Evolutionary conservation across 2,797 vertebrate genomes (phyloP), one percentile per base, ranked within the genome.

Genomic region (Micropoecilia bifurca): DNA sequence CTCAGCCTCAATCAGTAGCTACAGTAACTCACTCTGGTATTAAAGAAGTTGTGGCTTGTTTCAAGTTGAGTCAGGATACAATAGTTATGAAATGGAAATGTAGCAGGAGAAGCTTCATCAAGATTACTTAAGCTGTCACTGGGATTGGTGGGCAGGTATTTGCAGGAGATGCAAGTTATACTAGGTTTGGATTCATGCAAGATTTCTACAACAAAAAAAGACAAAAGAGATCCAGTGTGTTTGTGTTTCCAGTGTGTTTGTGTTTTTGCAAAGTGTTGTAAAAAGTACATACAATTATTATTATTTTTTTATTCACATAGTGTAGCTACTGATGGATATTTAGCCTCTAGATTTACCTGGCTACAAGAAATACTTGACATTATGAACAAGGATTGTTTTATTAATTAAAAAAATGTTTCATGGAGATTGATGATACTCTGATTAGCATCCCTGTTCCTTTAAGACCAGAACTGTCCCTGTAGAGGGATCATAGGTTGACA

Each of bases 31-130:
- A n/a, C 39, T 69, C 12, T 6, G 39, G 39, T 25, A 10, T 2
- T 69, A 69, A 6, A 43, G 39, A 43, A 43, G 66, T n/a, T 69
- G 22, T 69, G 66, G 66, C 39, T 69, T 43, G 66, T 69, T 69
- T 69, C 25, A 43, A 43, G 39, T 69, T 69, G 66, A 69, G 10
- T n/a, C 39, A 69, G 39, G 22, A 69, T 22, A 33, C 39, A 69
- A 43, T 25, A 69, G 22, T 43, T n/a, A n/a, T 69, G 39, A 69
- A 69, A n/a, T 69, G 39, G 22, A 43, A 69, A 43, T 2, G 4
- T 69, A n/a, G 20, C 5, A 41, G 36, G 22, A 25, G 63, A 33
- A 41, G 63, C 18, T 41, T 68, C 25, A 68, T 68, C 63, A 68
- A 41, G 63, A 68, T 68, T 39, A 41, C 36, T 41, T 68, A 41